Percentiles rank a stretch among this genome's conserved stretches.
phyloP scores from a whole-genome alignment of 2,888 invertebrate species.

The Cheilosia grossa region DNA sequence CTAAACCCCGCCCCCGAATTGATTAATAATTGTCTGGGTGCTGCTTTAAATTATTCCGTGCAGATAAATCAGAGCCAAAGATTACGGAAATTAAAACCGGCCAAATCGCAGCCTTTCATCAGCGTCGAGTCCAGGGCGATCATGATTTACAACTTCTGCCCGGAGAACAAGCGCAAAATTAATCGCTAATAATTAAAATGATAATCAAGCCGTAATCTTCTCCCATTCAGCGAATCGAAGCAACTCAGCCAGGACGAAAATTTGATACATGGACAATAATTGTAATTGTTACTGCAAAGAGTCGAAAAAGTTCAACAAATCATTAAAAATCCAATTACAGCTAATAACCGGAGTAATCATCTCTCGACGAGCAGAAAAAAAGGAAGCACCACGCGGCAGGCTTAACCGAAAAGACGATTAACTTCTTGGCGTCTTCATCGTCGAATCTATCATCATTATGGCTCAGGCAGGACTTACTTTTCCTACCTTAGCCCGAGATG shows the following conservation, averaged over 20 bases:
- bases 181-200: conserved; percentile 72
- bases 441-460: conserved; percentile 65
- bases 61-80: conserved; percentile 68
- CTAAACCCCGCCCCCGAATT: conserved; percentile 47
- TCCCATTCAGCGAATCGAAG: conserved; percentile 12
- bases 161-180: conserved; percentile 58
- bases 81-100: conserved; percentile 73
- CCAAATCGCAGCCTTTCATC: conserved; percentile 49
- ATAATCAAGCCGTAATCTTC: conserved; percentile 55
- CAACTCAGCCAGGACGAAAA: conserved; percentile 9
- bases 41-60: conserved; percentile 65
- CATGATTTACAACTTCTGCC: conserved; percentile 61
- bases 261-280: conserved; percentile 37
- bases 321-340: conserved; percentile 74
- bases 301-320: conserved; percentile 69
- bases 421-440: conserved; percentile 61
- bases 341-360: conserved; percentile 71
- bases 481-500: conserved; percentile 44
- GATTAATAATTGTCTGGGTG: conserved; percentile 71
- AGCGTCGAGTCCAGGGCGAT: not conserved
- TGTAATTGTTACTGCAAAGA: conserved; percentile 38
- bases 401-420: conserved; percentile 67
- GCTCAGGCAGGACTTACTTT: conserved; percentile 45
- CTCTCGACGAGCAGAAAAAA: conserved; percentile 20
- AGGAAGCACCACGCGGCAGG: not conserved